Evolutionary conservation across 2,113 vertebrate genomes (phyloP), one percentile per base, ranked within the genome.

Genomic region (Eolophus roseicapilla): DNA sequence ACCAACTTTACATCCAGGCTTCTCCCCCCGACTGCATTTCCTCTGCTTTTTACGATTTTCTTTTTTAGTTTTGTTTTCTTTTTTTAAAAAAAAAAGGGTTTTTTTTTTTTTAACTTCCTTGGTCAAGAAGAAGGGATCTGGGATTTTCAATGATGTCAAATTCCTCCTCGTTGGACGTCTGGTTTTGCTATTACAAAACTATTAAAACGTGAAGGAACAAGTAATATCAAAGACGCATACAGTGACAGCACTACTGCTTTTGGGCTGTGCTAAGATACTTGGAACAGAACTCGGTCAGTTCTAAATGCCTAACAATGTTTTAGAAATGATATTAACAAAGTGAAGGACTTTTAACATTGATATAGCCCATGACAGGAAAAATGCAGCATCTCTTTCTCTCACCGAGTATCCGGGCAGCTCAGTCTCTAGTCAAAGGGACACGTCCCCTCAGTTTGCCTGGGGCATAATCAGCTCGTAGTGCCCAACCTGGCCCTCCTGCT

Each of bases 401-500:
- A 73, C 82, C 0, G 4, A 71, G 37, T 70, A 68, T 47, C 82
- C 90, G 37, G 91, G 43, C 82, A 93, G 91, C 35, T 62, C 76
- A 86, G 92, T 89, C 88, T 95, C 69, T 15, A 46, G 69, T 79
- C 46, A 62, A 85, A n/a, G 3, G 28, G 75, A 79, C 28, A 19
- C 47, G 11, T 29, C 23, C 37, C 50, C 86, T 98, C 96, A 98
- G 80, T 98, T 98, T 52, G 98, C 97, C 77, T 99, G 98, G 78
- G 99, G 99, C 98, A 99, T 99, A 33, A 99, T 98, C 10, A 99
- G 98, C 96, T 99, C 98, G 0, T 99, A 99, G 86, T 99, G 99
- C 85, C 99, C 99, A 77, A 99, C 99, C 69, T 99, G 99, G 43
- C 99, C 99, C 90, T 99, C 99, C 91, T 99, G 99, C 96, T 99